These are phyloP conservation scores for Phenganax subtilis DNA, from an alignment of 92 coral and sea anemone genomes.

Conservation along the genomic window DNA sequence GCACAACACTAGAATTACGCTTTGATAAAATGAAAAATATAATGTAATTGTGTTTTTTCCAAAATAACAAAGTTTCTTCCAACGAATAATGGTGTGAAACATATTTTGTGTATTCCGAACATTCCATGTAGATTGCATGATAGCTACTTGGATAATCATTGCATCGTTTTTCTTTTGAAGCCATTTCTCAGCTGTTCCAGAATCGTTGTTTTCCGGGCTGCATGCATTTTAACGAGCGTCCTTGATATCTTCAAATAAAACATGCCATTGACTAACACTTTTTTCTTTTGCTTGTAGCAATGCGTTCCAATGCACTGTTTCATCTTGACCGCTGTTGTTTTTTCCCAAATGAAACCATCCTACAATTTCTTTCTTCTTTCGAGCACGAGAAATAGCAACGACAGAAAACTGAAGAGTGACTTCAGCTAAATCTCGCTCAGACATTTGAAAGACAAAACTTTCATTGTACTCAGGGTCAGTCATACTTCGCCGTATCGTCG, in stretches of 20 bases:
- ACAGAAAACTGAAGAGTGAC: slow-evolving; percentile 88
- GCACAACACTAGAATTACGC: too few species aligned
- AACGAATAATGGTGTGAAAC: too few species aligned
- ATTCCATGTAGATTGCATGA: too few species aligned
- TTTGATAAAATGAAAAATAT: too few species aligned
- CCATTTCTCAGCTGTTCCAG: too few species aligned
- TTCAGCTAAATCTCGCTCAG: slow-evolving; percentile 92
- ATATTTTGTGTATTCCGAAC: too few species aligned
- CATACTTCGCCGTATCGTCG: slow-evolving; percentile 97
- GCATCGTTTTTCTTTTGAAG: too few species aligned
- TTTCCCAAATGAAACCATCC: slow-evolving; percentile 99
- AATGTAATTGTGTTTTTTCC: too few species aligned
- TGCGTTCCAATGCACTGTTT: slow-evolving; percentile 96
- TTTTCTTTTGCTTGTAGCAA: slow-evolving; percentile 96
- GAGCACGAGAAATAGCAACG: slow-evolving; percentile 78
- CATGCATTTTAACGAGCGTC: slow-evolving; percentile 31
- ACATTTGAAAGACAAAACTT: slow-evolving; percentile 96
- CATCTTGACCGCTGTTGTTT: slow-evolving; percentile 94
- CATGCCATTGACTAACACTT: slow-evolving; percentile 87
- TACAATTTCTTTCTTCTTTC: slow-evolving; percentile 88
- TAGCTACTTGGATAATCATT: too few species aligned
- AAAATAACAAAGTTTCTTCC: too few species aligned
- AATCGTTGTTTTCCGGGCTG: too few species aligned
- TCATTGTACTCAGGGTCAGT: slow-evolving; percentile 99
- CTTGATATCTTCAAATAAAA: slow-evolving; percentile 57